Evolutionary conservation across 2,797 vertebrate genomes (phyloP), one percentile per base, ranked within the genome.

Genomic region (Gymnodraco acuticeps): DNA sequence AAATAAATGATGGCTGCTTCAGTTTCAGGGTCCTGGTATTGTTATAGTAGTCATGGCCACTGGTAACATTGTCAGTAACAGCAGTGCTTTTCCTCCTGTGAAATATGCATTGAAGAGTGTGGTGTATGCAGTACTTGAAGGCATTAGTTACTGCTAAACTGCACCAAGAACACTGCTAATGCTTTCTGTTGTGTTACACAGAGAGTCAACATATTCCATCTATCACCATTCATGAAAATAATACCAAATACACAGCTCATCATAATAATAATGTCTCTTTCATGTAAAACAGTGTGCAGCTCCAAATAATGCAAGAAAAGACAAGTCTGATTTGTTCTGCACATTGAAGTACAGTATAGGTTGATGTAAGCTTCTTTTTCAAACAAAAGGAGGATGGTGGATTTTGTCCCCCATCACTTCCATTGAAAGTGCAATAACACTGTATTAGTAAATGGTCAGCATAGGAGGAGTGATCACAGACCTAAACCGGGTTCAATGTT

Each of bases 1-100:
- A 67, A 67, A 61, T 38, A 1, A 72, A 43, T 53, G 7, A 45
- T 17, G 27, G 27, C 66, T 80, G 27, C 64, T 41, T 53, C 3
- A 48, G n/a, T 19, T 56, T 42, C 46, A 27, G 2, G 20, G 15
- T 67, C 38, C 38, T 42, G 16, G 10, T 41, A 5, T 23, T 38
- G 27, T 42, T 15, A 6, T 16, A 13, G 31, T 70, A 23, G 3
- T 31, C 16, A 33, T 15, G 27, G n/a, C 15, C 0, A 9, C 4
- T 3, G 3, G 10, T 20, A 23, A 47, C 61, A 41, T 66, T 38
- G 10, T 56, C 3, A 20, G 6, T 43, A 56, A 42, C 4, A n/a
- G 0, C 27, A 33, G 47, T 20, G 50, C 5, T 27, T 64, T 43
- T 3, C 10, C 23, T 56, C 13, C 64, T 73, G 63, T 11, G 14